Base-by-base conservation (phyloP, 2,797 vertebrate species). In the Urocyon cinereoargenteus region DNA sequence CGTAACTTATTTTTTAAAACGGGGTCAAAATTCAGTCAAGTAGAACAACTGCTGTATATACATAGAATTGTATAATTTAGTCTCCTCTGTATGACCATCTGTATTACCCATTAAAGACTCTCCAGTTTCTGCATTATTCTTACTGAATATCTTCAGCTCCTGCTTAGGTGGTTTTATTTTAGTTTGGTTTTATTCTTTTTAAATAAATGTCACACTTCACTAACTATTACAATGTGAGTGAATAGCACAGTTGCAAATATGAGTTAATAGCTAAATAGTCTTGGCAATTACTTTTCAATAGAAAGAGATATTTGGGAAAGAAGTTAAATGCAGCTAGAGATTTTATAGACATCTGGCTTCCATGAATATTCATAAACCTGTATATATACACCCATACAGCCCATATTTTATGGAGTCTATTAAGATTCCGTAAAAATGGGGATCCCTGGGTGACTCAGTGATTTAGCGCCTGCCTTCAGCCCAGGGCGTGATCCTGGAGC, bases 261-360 rank as follows among this genome's bases (percentile, higher is more conserved):
- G 18, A 93, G 61, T 86, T 86, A 91, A 91, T 91, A 91, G 15
- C 28, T 64, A 92, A 96, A 88, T 75, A 79, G 7, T 40, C 21
- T 94, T 96, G 55, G 19, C 83, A 86, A 68, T 91, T 96, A 86
- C 16, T 91, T 89, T 91, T 94, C 57, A 61, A 36, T 79, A 77
- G 24, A 94, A 94, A 31, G 1, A 89, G 88, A 73, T 78, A 75
- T 53, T 79, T 73, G 24, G 19, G 28, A 94, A 82, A 93, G 12
- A 86, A 77, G 2, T 94, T 75, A 78, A 95, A 68, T 66, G 26
- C 24, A 94, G 14, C 51, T 75, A 88, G 61, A 92, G 2, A 91
- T 61, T 91, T 86, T 53, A 59, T 83, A 81, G 13, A 24, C 68
- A 93, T 86, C 6, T 96, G n/a, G 51, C 10, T 86, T 1, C 19